These are phyloP conservation scores for Acleris laterana DNA, from an alignment of 2,888 invertebrate genomes.

Conservation along the genomic window DNA sequence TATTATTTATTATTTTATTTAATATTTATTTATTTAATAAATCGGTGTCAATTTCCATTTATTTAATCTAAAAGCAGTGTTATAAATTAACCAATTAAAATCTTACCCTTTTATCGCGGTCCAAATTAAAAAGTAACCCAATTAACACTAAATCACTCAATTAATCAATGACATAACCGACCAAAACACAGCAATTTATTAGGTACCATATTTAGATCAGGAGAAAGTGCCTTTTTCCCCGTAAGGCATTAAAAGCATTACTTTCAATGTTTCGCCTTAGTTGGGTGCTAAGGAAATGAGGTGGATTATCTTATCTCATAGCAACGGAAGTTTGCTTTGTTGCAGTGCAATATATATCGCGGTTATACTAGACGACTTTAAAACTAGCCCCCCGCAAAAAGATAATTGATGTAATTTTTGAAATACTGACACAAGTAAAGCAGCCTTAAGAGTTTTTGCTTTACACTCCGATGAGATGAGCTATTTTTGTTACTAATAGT, in stretches of 20 bases:
- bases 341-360: conserved; percentile 14
- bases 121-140: conserved; percentile 13
- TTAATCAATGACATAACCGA: conserved; percentile 27
- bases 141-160: neutral
- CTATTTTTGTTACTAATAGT: no score
- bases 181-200: conserved; percentile 18
- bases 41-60: no score
- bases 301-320: conserved; percentile 34
- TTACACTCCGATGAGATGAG: no score
- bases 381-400: neutral
- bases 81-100: conserved; percentile 5
- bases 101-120: neutral
- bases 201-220: conserved; percentile 25
- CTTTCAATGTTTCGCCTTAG: conserved; percentile 34
- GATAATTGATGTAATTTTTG: neutral
- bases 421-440: neutral
- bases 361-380: conserved; percentile 6
- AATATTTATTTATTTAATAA: no score
- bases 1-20: no score
- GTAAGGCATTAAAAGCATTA: conserved; percentile 28
- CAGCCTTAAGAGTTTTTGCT: no score
- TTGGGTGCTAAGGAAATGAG: conserved; percentile 36
- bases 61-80: neutral
- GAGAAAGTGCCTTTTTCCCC: conserved; percentile 27
- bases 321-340: conserved; percentile 27